These are phyloP conservation scores for Artibeus jamaicensis DNA, from an alignment of 2,797 vertebrate species.

Conservation along the genomic window DNA sequence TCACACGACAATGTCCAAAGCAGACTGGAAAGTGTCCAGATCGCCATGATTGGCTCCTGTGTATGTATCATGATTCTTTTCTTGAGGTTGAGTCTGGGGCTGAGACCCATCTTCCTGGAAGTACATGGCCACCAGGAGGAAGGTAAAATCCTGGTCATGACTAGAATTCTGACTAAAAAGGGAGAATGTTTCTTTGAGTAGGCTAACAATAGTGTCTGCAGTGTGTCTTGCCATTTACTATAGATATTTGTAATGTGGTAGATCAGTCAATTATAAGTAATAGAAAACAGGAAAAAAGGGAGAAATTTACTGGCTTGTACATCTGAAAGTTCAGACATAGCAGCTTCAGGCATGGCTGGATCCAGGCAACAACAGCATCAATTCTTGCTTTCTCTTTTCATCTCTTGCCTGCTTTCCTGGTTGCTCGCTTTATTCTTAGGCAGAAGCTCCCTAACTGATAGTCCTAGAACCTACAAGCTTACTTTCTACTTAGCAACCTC, in stretches of 20 bases:
- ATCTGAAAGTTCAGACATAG: neutral
- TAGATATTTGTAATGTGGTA: neutral
- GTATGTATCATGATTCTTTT: neutral
- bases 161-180: neutral
- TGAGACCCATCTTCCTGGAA: neutral
- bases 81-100: neutral
- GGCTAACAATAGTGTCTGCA: neutral
- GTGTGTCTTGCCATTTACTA: neutral
- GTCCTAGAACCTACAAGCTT: neutral
- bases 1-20: neutral
- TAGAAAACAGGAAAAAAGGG: neutral
- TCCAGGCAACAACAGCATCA: neutral
- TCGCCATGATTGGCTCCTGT: neutral
- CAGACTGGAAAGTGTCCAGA: neutral
- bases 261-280: neutral
- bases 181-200: neutral
- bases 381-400: neutral
- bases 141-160: neutral
- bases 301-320: neutral
- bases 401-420: neutral
- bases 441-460: neutral
- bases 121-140: neutral
- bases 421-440: neutral
- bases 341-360: neutral
- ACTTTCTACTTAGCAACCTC: neutral